Evolutionary conservation across 2,797 vertebrate genomes (phyloP), one percentile per base, ranked within the genome.

Genomic region (Okamejei kenojei): DNA sequence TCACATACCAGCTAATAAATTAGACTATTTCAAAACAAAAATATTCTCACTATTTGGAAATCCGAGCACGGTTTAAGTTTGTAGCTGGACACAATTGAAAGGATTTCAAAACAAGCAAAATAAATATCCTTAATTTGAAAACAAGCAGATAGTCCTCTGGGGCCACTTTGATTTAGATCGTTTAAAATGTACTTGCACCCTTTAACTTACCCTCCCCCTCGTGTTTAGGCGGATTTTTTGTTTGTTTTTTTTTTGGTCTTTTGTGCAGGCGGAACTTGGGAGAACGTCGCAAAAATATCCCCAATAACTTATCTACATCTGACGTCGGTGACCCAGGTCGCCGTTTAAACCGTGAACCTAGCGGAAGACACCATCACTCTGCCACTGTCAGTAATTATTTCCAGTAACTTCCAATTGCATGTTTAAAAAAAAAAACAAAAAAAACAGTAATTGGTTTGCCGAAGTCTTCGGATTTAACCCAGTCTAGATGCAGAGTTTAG

Each of bases 101-200:
- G 84, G 17, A 32, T 68, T 88, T 32, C 15, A 68, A 68, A 65
- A 19, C 13, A 65, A 88, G 65, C 13, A 32, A 88, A 88, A 88
- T 88, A 35, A 88, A 32, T 19, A 88, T 32, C 61, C 61, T 32
- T 88, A 88, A 68, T 88, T 88, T 88, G 84, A 88, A 88, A 68
- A 88, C 61, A 68, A 88, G n/a, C n/a, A 88, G 63, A 88, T 88
- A 88, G 32, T 88, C 84, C 84, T 63, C 63, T 19, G 84, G 63
- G 84, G 61, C n/a, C 63, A 88, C 84, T 88, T 88, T 35, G 84
- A 68, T 35, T 86, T 88, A 2, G 61, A 11, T 88, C n/a, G 61
- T 65, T 88, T 88, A 65, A 88, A 88, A 68, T 35, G 7, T n/a
- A 68, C 63, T 88, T 68, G 17, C 35, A 68, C n/a, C 63, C 61